Base-by-base conservation (phyloP, 2,797 vertebrate species). In the Chaunax sp. region DNA sequence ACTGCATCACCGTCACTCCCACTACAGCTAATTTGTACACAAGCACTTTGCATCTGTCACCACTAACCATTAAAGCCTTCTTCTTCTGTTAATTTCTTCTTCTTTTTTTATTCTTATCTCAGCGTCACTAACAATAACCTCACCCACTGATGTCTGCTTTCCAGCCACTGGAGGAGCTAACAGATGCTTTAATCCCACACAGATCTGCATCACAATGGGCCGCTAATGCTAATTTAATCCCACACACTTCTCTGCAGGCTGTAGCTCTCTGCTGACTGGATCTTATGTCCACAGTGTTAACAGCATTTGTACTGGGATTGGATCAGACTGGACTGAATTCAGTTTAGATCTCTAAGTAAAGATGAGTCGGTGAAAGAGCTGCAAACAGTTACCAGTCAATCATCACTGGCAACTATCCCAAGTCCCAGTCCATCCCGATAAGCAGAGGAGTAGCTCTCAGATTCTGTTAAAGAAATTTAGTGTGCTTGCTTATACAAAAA, bases 151-250 rank as follows among this genome's bases (percentile, higher is more conserved):
- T 54, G 19, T n/a, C 59, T 44, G 66, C 22, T 74, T 41, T 66
- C 19, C n/a, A n/a, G n/a, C 33, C 50, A 26, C 45, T 43, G 65
- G 66, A 66, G 43, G 82, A 86, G 54, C 82, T 80, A 87, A 88
- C 89, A 81, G 72, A 84, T 62, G 78, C 74, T 84, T 87, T 87
- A 84, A 82, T 87, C 78, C 83, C 64, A 55, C 11, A 61, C 69
- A 72, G 69, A 88, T 84, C 70, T 87, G 69, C 83, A 85, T 89
- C 66, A 86, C 84, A 88, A 87, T 83, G 61, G n/a, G 45, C 64
- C 1, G 49, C 68, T 79, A 73, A 86, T 67, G 57, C 69, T 75
- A 63, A 61, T 59, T 59, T 49, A 56, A 75, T 51, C 62, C 63
- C 52, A 53, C 56, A 50, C 63, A 22, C 56, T 37, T 60, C 30